Evolutionary conservation across 2,113 vertebrate species (phyloP).

Genomic region (Geococcyx californianus): DNA sequence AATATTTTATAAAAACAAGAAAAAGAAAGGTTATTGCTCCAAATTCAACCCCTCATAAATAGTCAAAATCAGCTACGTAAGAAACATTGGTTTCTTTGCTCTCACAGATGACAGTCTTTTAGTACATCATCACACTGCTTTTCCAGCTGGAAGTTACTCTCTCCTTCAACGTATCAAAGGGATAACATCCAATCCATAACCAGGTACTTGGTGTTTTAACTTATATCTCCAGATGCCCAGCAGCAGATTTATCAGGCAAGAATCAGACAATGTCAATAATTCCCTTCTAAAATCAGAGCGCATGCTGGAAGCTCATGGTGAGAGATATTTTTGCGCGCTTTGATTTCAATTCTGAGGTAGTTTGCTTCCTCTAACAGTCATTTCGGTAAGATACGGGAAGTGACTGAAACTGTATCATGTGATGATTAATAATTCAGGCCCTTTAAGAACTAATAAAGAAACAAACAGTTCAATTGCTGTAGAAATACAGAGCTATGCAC

Average conservation of each 20-base stretch:
- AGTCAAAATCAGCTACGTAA: background rate
- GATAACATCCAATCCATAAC: background rate
- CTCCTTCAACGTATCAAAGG: background rate
- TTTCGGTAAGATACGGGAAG: background rate
- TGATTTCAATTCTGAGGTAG: background rate
- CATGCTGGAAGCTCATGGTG: background rate
- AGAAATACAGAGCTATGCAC: background rate
- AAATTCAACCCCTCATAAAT: background rate
- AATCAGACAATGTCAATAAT: background rate
- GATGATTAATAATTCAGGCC: background rate
- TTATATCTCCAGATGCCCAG: background rate
- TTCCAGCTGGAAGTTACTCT: background rate
- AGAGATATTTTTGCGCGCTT: background rate
- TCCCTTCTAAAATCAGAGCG: background rate
- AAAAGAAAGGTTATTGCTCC: background rate
- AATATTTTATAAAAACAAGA: background rate
- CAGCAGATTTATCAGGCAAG: background rate
- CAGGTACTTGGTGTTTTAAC: background rate
- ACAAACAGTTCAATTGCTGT: background rate
- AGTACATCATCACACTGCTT: background rate
- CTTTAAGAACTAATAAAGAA: background rate
- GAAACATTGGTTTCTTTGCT: background rate
- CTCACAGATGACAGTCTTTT: background rate
- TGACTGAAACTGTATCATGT: background rate
- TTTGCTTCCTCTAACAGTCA: background rate